These are phyloP conservation scores for Myiozetetes cayanensis DNA, from an alignment of 2,113 vertebrate species.

Conservation along the genomic window DNA sequence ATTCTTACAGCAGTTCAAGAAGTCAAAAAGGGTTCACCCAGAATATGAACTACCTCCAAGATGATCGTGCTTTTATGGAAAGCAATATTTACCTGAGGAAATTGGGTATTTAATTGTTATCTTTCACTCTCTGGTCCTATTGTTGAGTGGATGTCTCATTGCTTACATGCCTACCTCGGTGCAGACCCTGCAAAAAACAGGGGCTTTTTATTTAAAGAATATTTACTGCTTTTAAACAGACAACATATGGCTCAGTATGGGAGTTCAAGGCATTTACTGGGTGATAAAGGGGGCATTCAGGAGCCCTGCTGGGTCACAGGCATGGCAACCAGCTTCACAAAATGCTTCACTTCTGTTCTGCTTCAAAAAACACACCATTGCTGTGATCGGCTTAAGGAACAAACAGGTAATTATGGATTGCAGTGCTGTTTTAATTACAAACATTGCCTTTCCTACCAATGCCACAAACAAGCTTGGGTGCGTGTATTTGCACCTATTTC, in stretches of 20 bases:
- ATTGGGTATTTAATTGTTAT: not conserved
- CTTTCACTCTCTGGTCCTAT: not conserved
- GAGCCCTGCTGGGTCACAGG: not conserved
- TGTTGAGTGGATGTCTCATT: not conserved
- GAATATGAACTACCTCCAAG: not conserved
- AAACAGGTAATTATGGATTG: not conserved
- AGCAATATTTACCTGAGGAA: not conserved
- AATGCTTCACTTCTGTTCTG: not conserved
- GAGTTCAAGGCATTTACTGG: not conserved
- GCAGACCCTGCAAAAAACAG: not conserved
- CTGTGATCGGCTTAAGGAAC: not conserved
- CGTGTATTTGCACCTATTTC: not conserved
- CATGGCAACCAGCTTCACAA: not conserved
- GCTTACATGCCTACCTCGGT: not conserved
- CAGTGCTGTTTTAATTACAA: not conserved
- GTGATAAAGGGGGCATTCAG: not conserved
- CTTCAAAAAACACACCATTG: not conserved
- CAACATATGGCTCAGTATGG: not conserved
- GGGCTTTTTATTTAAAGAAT: not conserved
- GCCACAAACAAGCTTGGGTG: not conserved
- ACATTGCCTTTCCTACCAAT: not conserved
- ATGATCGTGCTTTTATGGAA: not conserved
- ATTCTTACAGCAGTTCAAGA: not conserved
- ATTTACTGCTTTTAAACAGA: not conserved
- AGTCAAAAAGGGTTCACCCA: not conserved